phyloP scores from a whole-genome alignment of 1,140 invertebrate genomes.

The Trachymyrmex septentrionalis region DNA sequence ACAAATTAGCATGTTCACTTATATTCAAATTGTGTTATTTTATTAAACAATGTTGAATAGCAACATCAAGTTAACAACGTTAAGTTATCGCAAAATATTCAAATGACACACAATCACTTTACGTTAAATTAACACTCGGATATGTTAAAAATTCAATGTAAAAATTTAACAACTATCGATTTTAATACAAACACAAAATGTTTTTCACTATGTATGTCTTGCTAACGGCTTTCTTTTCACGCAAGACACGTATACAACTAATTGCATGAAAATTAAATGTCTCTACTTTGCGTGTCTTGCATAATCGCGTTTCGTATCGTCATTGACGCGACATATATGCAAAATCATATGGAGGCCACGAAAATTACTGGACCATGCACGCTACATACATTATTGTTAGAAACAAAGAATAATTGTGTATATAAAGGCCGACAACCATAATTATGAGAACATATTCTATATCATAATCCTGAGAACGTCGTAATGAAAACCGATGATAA shows the following conservation, averaged over 20 bases:
- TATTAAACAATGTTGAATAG: too few relatives aligned
- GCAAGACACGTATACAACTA: conserved; percentile 9
- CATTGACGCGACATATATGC: conserved; percentile 52
- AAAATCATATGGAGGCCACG: conserved; percentile 66
- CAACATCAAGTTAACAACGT: too few relatives aligned
- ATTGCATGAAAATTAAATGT: conserved; percentile 39
- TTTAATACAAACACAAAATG: too few relatives aligned
- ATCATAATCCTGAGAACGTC: conserved; percentile 69
- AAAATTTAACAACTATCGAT: too few relatives aligned
- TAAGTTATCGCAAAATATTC: too few relatives aligned
- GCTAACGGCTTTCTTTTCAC: conserved; percentile 11
- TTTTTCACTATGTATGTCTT: background rate
- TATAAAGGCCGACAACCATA: conserved; percentile 64
- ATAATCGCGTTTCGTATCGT: conserved; percentile 41
- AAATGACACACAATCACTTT: too few relatives aligned
- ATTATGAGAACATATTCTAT: conserved; percentile 69
- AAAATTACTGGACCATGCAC: conserved; percentile 74
- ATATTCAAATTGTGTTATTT: too few relatives aligned
- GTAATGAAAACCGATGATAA: conserved; percentile 34
- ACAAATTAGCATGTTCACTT: too few relatives aligned
- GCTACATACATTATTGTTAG: conserved; percentile 45
- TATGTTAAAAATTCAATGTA: too few relatives aligned
- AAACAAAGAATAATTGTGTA: conserved; percentile 62
- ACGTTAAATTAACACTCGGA: too few relatives aligned
- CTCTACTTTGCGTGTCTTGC: conserved; percentile 27